Percentiles rank a stretch among this genome's conserved stretches.
These are phyloP conservation scores for Platycercus adscitus DNA, from an alignment of 2,113 vertebrate genomes.

Conservation along the genomic window DNA sequence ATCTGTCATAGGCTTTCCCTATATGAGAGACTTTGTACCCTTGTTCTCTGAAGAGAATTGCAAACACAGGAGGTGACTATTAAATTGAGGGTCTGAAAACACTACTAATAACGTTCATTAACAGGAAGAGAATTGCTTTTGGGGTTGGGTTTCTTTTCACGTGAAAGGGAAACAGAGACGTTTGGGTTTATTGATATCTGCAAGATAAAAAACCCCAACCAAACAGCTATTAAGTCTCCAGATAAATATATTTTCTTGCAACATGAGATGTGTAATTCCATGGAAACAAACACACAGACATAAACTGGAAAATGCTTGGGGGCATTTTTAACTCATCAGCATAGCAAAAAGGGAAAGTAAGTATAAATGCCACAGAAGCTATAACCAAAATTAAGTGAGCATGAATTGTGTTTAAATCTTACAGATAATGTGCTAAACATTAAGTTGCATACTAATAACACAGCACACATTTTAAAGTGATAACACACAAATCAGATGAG, in stretches of 20 bases:
- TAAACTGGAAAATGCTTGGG: slow-evolving; percentile 22
- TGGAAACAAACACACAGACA: slow-evolving; percentile 8
- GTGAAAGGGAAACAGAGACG: background rate
- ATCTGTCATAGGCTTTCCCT: slow-evolving; percentile 16
- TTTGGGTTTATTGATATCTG: slow-evolving; percentile 21
- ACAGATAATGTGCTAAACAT: slow-evolving; percentile 13
- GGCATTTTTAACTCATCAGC: slow-evolving; percentile 24
- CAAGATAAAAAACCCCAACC: background rate
- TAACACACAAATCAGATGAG: background rate
- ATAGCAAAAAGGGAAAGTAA: slow-evolving; percentile 12
- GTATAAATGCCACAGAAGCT: slow-evolving; percentile 48
- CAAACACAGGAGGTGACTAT: slow-evolving; percentile 28
- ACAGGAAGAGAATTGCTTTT: background rate
- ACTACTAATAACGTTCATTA: slow-evolving; percentile 32
- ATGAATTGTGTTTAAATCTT: slow-evolving; percentile 36
- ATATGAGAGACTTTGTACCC: background rate
- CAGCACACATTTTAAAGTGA: background rate
- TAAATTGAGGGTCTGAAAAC: slow-evolving; percentile 13
- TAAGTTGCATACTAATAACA: slow-evolving; percentile 7
- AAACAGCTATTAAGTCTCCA: background rate
- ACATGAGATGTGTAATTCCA: slow-evolving; percentile 5
- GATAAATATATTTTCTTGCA: background rate
- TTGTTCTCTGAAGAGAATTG: slow-evolving; percentile 31
- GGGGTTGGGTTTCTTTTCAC: background rate
- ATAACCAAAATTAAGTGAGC: slow-evolving; percentile 44